These are phyloP conservation scores for Apodemia mormo DNA, from an alignment of 2,888 invertebrate genomes.

Conservation along the genomic window DNA sequence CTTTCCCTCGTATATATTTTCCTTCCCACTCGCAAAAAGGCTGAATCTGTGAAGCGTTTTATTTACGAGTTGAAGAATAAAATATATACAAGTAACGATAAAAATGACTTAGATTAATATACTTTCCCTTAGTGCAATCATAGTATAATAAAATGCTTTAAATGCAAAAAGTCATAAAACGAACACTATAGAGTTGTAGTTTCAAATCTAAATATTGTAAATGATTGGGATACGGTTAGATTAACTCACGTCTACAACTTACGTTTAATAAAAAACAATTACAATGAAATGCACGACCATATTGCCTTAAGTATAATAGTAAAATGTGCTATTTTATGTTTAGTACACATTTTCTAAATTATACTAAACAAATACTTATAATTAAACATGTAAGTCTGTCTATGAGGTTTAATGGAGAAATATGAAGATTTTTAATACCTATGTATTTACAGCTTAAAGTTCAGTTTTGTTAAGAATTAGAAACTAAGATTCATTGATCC, in stretches of 20 bases:
- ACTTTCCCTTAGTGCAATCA: neutral
- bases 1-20: neutral
- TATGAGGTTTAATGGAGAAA: neutral
- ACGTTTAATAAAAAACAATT: too few relatives aligned
- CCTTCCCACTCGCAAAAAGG: neutral
- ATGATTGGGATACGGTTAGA: neutral
- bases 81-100: neutral
- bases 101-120: neutral
- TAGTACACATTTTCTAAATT: too few relatives aligned
- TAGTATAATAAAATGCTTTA: constrained; percentile 5
- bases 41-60: neutral
- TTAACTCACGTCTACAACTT: neutral
- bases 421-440: neutral
- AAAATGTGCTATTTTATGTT: too few relatives aligned
- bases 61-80: too few relatives aligned
- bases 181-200: neutral
- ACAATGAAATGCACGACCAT: too few relatives aligned
- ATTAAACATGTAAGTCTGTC: neutral
- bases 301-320: too few relatives aligned
- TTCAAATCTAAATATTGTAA: neutral
- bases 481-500: constrained; percentile 10
- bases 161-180: neutral
- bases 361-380: neutral
- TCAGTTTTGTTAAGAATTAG: neutral
- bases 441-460: neutral